Evolutionary conservation across 1,140 invertebrate genomes (phyloP), one percentile per base, ranked within the genome.

Genomic region (Bombus consobrinus): DNA sequence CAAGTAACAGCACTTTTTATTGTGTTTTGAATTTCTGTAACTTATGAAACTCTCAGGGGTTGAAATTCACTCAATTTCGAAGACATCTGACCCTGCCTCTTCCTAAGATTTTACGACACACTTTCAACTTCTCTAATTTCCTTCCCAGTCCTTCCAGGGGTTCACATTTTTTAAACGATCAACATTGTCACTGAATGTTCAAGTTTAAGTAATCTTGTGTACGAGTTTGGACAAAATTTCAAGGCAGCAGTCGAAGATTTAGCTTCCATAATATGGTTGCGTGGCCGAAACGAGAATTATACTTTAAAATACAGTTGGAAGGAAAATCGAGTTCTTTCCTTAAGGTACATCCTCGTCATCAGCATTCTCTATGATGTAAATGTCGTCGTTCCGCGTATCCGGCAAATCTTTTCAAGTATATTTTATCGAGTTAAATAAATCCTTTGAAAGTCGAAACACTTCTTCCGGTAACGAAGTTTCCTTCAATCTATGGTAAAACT

Each of bases 361-460:
- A 47, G 53, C 5, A 57, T 15, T n/a, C 10, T 72, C 80, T 64
- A 69, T 81, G 9, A 81, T 81, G 80, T 73, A 81, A 81, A 81
- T 81, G 47, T 73, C 69, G 47, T 18, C 47, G 47, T 47, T 18
- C 5, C 15, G 37, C 59, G 28, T 62, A 62, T 62, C 59, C 0
- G 59, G 28, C 10, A 47, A 81, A 62, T 32, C 39, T 6, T 62
- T 73, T 43, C n/a, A 73, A 41, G 18, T 59, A 32, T 10, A 22
- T 81, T 81, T 34, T 41, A 73, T 69, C 37, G 9, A 41, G 71
- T 81, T 43, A 81, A 73, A 62, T 34, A 59, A 81, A 62, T 43
- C 39, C 37, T 9, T 43, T 34, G 13, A 22, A 18, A 37, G 34
- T 25, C 8, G 34, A 22, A 37, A 18, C 34, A 6, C 22, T 68